Evolutionary conservation across 2,888 invertebrate species (phyloP), one percentile per base, ranked within the genome.

Genomic region (Ditula angustiorana): DNA sequence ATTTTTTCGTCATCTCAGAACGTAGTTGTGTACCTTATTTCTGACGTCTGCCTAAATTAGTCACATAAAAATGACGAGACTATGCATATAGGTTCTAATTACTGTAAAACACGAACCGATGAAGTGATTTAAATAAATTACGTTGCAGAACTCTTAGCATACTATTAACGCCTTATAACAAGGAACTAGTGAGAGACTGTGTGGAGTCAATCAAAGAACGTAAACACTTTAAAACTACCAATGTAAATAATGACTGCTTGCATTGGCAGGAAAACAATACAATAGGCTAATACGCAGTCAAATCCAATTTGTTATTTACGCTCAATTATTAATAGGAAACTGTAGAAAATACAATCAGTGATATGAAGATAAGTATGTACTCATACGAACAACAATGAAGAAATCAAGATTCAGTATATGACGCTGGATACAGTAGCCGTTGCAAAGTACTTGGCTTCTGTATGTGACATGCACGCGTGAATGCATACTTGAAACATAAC

Each of bases 331-430:
- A 46, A 46, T n/a, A 46, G 41, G 41, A 23, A 21, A 46, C 46
- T n/a, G n/a, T 23, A 57, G 57, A 58, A 57, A 63, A 58, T 57
- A 63, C 28, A 50, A 41, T 24, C 57, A 61, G 60, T 55, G 55
- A 26, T 55, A 41, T 66, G 56, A 46, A 61, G 21, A 58, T 64
- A 64, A 64, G 53, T 64, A 57, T 37, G 26, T 47, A 61, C 55
- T 61, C 13, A 21, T 30, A 26, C 8, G 11, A 10, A 66, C 24
- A 64, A 64, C 61, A 66, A 66, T 66, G 57, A 61, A 62, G 62
- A 46, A 66, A 66, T 66, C 66, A 66, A 62, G 62, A 66, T 66
- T 62, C 66, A 62, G 57, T 62, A 47, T 64, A 57, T 35, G 57
- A 33, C 26, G 24, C 57, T 63, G 44, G 44, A 50, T 58, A 52